Base-by-base conservation (phyloP, 64 coral and sea anemone genomes). In the Stylophora pistillata region DNA sequence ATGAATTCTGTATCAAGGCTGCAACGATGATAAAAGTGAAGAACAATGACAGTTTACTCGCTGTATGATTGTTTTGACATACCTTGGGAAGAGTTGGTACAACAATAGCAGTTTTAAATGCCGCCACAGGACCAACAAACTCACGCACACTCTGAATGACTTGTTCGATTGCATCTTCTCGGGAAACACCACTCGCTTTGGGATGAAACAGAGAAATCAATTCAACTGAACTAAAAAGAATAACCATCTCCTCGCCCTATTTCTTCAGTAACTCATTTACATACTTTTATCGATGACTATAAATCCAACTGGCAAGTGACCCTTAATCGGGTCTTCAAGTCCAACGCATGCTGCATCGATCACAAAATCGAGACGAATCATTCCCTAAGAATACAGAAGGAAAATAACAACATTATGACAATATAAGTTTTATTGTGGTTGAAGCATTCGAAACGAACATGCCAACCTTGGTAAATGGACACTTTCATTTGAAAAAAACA, bases 291-390 rank as follows among this genome's bases (percentile, higher is more conserved):
- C 87, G 32, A 98, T 70, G 68, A 95, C 87, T 52, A 98, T 58
- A 57, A 98, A 98, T 9, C 93, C 96, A 52, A 95, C 82, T 12
- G 96, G 96, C 69, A 95, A 90, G 26, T 98, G 96, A 55, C 96
- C 96, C 31, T 81, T 89, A 59, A 98, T 92, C 10, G 63, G 23
- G 59, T 98, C 96, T 33, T 90, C 85, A 32, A 86, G 62, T 18
- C 96, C 96, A 23, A 95, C 91, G 17, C 93, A 94, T 16, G 96
- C 96, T 5, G 96, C 89, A 53, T 98, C 96, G 21, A 98, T 65
- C 37, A 98, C 93, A 69, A 79, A 87, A 16, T 77, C 47, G 11
- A 84, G 76, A 61, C 71, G 92, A 68, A 93, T 89, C 71, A 98
- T 92, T 26, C 91, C 96, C 96, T 98, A 66, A 56, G 63, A 91